A percentile compares a stretch with the other conserved stretches of the same genome.
phyloP scores from a whole-genome alignment of 2,797 vertebrate species.

The Sebastes minor region DNA sequence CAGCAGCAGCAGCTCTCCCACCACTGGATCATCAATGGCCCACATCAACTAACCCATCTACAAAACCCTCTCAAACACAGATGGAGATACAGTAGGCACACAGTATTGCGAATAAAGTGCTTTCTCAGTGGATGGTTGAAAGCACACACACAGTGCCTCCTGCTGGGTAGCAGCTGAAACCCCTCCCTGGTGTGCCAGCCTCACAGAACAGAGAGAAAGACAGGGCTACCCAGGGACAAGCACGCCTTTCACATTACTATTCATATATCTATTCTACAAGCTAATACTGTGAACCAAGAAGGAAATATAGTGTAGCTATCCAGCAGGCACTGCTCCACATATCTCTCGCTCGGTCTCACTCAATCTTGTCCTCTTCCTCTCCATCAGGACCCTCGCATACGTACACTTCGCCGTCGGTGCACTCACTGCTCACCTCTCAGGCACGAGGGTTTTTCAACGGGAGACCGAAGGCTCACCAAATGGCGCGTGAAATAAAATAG shows the following conservation, averaged over 20 bases:
- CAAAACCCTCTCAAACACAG: conserved; percentile 41
- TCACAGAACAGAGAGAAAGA: conserved; percentile 42
- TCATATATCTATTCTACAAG: conserved; percentile 42
- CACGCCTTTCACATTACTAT: conserved; percentile 27
- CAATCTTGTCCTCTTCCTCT: conserved; percentile 36
- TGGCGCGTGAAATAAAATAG: conserved; percentile 83
- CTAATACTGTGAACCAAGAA: not conserved
- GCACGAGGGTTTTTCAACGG: conserved; percentile 35
- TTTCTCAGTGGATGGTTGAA: conserved; percentile 54
- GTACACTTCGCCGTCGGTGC: conserved; percentile 18
- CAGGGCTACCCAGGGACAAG: conserved; percentile 41
- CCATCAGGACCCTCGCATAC: conserved; percentile 34
- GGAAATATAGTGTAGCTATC: not conserved
- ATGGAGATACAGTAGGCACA: conserved; percentile 42
- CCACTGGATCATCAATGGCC: conserved; percentile 12
- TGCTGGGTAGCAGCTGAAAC: conserved; percentile 75
- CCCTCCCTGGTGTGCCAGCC: conserved; percentile 58
- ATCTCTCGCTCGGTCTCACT: conserved; percentile 38
- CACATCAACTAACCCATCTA: conserved; percentile 31
- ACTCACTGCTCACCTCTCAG: conserved; percentile 66
- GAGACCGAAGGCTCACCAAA: conserved; percentile 70
- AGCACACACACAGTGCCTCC: conserved; percentile 73
- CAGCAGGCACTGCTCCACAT: conserved; percentile 34
- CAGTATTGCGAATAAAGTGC: conserved; percentile 48
- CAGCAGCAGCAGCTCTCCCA: not conserved